A percentile compares a stretch with the other conserved stretches of the same genome.
phyloP scores from a whole-genome alignment of 1,140 invertebrate genomes.

The Asobara japonica region DNA sequence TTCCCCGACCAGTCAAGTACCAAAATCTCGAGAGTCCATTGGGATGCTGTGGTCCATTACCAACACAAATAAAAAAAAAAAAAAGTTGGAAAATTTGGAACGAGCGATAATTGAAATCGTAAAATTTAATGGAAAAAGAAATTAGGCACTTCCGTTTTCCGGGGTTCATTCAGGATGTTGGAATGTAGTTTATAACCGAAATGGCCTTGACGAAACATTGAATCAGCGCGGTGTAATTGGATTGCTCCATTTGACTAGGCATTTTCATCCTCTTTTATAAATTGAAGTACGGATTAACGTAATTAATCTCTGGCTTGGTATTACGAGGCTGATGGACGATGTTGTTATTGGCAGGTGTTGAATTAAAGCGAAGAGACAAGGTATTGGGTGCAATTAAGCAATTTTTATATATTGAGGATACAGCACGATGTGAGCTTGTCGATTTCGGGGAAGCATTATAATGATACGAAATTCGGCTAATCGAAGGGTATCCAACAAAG shows the following conservation, averaged over 20 bases:
- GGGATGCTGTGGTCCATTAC: no score
- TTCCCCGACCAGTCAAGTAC: no score
- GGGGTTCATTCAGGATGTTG: conserved; percentile 12
- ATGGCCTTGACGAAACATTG: conserved; percentile 45
- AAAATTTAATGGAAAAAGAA: neutral
- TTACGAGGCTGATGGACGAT: neutral
- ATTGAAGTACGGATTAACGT: conserved; percentile 40
- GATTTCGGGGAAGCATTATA: no score
- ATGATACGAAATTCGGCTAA: no score
- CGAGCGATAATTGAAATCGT: neutral
- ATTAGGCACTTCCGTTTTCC: conserved; percentile 11
- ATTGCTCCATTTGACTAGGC: conserved; percentile 57
- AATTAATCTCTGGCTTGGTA: conserved; percentile 14
- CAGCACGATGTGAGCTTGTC: no score
- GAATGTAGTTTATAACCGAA: conserved; percentile 26
- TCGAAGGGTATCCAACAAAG: no score
- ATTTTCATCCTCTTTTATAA: conserved; percentile 56
- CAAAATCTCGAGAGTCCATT: no score
- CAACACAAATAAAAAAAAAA: no score
- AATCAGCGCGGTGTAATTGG: conserved; percentile 55
- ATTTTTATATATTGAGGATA: no score
- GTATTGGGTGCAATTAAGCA: no score
- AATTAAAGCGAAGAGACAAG: neutral
- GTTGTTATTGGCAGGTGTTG: neutral
- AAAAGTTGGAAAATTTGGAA: no score